phyloP scores from a whole-genome alignment of 1,140 invertebrate genomes.

The Bilobella aurantiaca region DNA sequence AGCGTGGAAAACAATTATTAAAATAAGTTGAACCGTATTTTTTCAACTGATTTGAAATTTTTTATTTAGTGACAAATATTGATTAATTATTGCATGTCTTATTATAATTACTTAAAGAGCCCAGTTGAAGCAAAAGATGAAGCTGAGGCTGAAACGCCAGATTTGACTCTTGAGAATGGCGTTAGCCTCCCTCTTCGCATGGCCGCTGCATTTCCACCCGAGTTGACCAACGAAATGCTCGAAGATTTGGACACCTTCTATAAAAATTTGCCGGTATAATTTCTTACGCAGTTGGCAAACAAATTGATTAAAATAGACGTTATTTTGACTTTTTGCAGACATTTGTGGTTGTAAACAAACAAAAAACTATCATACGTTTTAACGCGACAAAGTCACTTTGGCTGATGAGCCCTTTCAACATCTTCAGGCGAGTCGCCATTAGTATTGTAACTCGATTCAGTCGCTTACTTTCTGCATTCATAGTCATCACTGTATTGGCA shows the following conservation, averaged over 20 bases:
- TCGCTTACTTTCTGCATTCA: too few relatives aligned
- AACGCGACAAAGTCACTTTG: slow-evolving; percentile 90
- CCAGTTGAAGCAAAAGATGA: slow-evolving; percentile 89
- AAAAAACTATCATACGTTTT: slow-evolving; percentile 97
- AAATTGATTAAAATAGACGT: too few relatives aligned
- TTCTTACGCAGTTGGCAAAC: neutral
- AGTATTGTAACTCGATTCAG: slow-evolving; percentile 94
- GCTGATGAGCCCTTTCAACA: slow-evolving; percentile 92
- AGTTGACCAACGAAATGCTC: slow-evolving; percentile 82
- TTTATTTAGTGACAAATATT: too few relatives aligned
- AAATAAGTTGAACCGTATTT: too few relatives aligned
- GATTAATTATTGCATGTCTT: too few relatives aligned
- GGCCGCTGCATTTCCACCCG: slow-evolving; percentile 77
- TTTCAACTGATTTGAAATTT: too few relatives aligned
- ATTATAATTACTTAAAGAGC: too few relatives aligned
- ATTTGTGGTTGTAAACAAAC: slow-evolving; percentile 95
- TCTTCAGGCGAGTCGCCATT: slow-evolving; percentile 89
- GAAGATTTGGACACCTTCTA: slow-evolving; percentile 92
- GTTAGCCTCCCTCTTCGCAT: slow-evolving; percentile 72
- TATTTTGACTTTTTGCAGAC: slow-evolving; percentile 65
- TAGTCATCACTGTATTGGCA: too few relatives aligned
- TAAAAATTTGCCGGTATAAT: slow-evolving; percentile 73
- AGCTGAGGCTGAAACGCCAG: slow-evolving; percentile 87
- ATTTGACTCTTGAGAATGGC: slow-evolving; percentile 69
- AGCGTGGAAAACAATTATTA: too few relatives aligned